These are phyloP conservation scores for Saxicola maurus DNA, from an alignment of 2,797 vertebrate species.

Conservation along the genomic window DNA sequence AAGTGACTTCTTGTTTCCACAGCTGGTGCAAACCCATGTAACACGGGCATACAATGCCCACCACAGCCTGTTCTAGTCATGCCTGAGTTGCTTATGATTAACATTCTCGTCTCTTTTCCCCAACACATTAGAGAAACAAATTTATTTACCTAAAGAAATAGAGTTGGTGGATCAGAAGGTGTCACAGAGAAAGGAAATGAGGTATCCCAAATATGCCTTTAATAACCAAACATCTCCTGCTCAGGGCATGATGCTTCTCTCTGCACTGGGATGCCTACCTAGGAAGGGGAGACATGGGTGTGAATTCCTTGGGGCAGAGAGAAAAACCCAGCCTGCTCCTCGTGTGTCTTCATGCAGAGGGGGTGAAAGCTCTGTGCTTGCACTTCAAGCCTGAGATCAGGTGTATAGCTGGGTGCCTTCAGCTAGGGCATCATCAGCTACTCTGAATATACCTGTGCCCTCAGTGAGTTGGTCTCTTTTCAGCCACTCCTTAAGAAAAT, in stretches of 20 bases:
- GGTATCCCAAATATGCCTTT: neutral
- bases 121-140: neutral
- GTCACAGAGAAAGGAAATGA: neutral
- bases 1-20: neutral
- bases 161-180: neutral
- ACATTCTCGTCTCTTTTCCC: neutral
- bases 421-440: neutral
- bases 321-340: neutral
- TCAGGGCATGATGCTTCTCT: neutral
- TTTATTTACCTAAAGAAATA: neutral
- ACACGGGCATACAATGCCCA: neutral
- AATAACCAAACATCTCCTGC: neutral
- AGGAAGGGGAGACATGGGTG: neutral
- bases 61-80: neutral
- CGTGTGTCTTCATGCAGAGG: rapidly evolving
- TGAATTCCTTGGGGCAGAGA: neutral
- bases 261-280: rapidly evolving
- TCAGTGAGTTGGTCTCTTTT: neutral
- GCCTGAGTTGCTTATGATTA: neutral
- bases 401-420: neutral
- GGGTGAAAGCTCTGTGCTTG: neutral
- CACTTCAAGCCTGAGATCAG: neutral
- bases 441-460: neutral
- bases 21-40: neutral
- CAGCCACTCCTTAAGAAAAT: conserved; percentile 76